A percentile compares a stretch with the other conserved stretches of the same genome.
phyloP scores from a whole-genome alignment of 2,113 vertebrate genomes.

The Cepphus grylle region DNA sequence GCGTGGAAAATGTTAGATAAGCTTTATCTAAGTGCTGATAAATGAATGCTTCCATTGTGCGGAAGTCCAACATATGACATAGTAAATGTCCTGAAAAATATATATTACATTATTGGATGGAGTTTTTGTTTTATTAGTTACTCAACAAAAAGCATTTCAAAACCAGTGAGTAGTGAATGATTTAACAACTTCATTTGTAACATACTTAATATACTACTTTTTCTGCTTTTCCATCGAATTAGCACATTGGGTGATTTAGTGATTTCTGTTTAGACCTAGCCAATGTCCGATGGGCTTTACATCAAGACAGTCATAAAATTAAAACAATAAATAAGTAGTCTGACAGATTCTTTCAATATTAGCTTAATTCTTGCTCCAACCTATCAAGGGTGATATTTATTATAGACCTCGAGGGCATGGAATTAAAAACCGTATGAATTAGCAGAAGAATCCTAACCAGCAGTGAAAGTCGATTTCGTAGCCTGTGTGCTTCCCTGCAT shows the following conservation, averaged over 20 bases:
- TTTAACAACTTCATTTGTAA: slow-evolving; percentile 24
- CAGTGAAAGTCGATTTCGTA: neutral
- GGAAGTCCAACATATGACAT: neutral
- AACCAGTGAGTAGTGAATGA: neutral
- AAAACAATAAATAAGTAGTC: slow-evolving; percentile 34
- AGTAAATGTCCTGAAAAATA: neutral
- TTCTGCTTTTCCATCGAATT: slow-evolving; percentile 9
- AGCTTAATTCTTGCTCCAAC: neutral
- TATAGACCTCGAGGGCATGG: slow-evolving; percentile 9
- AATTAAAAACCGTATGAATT: neutral
- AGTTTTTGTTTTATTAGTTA: neutral
- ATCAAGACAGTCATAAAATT: slow-evolving; percentile 47
- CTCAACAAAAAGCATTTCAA: slow-evolving; percentile 23
- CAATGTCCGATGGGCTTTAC: neutral
- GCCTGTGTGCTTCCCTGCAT: neutral
- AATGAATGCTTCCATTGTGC: neutral
- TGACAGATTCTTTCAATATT: slow-evolving; percentile 43
- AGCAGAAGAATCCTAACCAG: neutral
- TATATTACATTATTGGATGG: neutral
- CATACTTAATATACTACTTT: neutral
- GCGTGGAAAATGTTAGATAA: neutral
- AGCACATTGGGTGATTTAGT: neutral
- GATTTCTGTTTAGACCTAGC: slow-evolving; percentile 9
- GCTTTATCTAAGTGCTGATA: neutral
- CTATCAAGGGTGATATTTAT: slow-evolving; percentile 32